Evolutionary conservation across 2,888 invertebrate species (phyloP).

Genomic region (Monopis laevigella): DNA sequence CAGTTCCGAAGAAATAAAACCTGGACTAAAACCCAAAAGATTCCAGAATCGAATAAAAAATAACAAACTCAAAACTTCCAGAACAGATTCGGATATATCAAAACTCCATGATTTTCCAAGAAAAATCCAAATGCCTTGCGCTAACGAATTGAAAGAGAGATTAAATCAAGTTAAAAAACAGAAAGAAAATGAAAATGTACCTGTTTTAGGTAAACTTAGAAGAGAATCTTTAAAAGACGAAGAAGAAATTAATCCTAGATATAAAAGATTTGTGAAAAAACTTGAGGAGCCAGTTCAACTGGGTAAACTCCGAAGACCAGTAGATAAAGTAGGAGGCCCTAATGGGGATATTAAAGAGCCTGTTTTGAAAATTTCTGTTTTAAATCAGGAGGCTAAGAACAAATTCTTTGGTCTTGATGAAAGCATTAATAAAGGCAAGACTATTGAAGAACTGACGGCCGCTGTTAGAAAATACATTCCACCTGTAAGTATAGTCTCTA

Average conservation of each 20-base stretch:
- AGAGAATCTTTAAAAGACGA: slow-evolving; percentile 36
- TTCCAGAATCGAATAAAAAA: slow-evolving; percentile 38
- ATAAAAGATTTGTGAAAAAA: slow-evolving; percentile 39
- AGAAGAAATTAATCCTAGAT: slow-evolving; percentile 34
- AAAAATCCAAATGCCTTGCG: slow-evolving; percentile 32
- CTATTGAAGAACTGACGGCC: slow-evolving; percentile 47
- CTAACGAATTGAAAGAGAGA: slow-evolving; percentile 34
- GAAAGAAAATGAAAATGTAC: slow-evolving; percentile 35
- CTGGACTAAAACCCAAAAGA: slow-evolving; percentile 41
- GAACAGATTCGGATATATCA: slow-evolving; percentile 54
- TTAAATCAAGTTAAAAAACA: slow-evolving; percentile 40
- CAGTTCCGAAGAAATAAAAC: slow-evolving; percentile 51
- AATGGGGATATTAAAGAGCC: slow-evolving; percentile 31
- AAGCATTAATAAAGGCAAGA: slow-evolving; percentile 42
- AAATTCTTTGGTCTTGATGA: slow-evolving; percentile 55
- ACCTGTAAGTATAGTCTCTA: slow-evolving; percentile 33
- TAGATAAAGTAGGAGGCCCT: slow-evolving; percentile 30
- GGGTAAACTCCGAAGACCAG: slow-evolving; percentile 43
- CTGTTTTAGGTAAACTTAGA: slow-evolving; percentile 44
- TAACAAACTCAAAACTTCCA: slow-evolving; percentile 50
- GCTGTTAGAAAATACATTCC: slow-evolving; percentile 57
- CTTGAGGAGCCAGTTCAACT: slow-evolving; percentile 48
- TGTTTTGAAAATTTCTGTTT: slow-evolving; percentile 42
- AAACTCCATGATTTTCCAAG: slow-evolving; percentile 32
- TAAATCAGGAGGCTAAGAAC: slow-evolving; percentile 52